phyloP scores from a whole-genome alignment of 1,140 invertebrate genomes.

The Antheraea mylitta region DNA sequence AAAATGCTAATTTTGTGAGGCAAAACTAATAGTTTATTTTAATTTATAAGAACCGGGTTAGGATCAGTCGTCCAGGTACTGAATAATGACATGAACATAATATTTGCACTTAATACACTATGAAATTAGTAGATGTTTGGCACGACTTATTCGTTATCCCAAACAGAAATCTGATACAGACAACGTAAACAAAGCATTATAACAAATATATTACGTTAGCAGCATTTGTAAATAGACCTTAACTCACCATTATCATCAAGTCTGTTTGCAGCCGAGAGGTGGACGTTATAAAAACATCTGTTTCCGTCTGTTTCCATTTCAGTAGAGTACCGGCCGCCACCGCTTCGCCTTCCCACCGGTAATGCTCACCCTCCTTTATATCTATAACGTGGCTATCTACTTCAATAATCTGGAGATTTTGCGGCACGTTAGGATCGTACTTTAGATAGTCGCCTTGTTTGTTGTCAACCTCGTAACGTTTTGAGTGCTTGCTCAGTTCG shows the following conservation, averaged over 20 bases:
- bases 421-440: slow-evolving; percentile 66
- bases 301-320: slow-evolving; percentile 54
- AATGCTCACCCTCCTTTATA: slow-evolving; percentile 53
- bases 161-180: no score
- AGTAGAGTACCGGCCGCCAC: slow-evolving; percentile 55
- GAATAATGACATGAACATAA: no score
- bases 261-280: slow-evolving; percentile 56
- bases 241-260: slow-evolving; percentile 68
- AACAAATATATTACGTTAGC: no score
- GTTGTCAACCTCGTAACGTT: slow-evolving; percentile 45
- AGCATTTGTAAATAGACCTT: neutral
- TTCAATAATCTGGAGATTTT: slow-evolving; percentile 65
- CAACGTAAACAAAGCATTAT: no score
- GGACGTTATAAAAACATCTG: slow-evolving; percentile 51
- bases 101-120: no score
- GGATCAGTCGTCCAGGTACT: no score
- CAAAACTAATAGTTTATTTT: no score
- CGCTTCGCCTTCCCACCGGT: slow-evolving; percentile 50
- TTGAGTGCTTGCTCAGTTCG: slow-evolving; percentile 58
- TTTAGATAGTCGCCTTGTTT: slow-evolving; percentile 57
- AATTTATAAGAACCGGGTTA: no score
- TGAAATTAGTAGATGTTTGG: no score
- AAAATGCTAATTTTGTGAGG: no score
- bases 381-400: slow-evolving; percentile 65
- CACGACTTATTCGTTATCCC: no score